Base-by-base conservation (phyloP, 1,140 invertebrate species). In the Ceratoteleas bidentatus region DNA sequence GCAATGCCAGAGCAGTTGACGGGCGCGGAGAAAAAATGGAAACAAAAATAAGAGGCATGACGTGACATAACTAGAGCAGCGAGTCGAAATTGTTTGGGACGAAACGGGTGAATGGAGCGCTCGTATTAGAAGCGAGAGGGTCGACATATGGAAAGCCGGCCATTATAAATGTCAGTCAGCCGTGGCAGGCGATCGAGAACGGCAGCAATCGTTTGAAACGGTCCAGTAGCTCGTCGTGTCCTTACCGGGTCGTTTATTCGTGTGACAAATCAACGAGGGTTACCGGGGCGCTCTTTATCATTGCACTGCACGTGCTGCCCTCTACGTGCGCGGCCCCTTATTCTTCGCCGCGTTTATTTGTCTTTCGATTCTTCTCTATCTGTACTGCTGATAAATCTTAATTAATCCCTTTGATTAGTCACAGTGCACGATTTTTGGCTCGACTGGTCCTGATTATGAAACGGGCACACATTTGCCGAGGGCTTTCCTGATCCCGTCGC, bases 191-290 rank as follows among this genome's bases (percentile, higher is more conserved):
- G 68, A 79, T 79, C 62, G 76, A 73, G 62, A 70, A 58, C 33
- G 65, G 40, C 65, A 16, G 66, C 75, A 78, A 79, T 73, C 68
- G 76, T 79, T 79, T 79, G 76, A 73, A 73, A 79, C 47, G 76
- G 76, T 73, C 76, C 56, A 73, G 61, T 62, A 68, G 68, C 43
- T 79, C 61, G 47, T 66, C 62, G 76, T 61, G 56, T 79, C 68
- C 68, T 79, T 79, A 72, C 76, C 61, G 60, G 68, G 47, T 72
- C 66, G 76, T 79, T 79, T 79, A 73, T 79, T 79, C 75, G 76
- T 68, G 76, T 79, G 76, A 79, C 76, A 73, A 79, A 79, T 79
- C 76, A 79, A 68, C 76, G 76, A 70, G 76, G 68, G 76, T 72
- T 66, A 66, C 54, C 61, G 38, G 60, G 14, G 60, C 68, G 68